A percentile compares a stretch with the other conserved stretches of the same genome.
Conservation (phyloP, 2,113 vertebrate species). For the Notothenia rossii region DNA sequence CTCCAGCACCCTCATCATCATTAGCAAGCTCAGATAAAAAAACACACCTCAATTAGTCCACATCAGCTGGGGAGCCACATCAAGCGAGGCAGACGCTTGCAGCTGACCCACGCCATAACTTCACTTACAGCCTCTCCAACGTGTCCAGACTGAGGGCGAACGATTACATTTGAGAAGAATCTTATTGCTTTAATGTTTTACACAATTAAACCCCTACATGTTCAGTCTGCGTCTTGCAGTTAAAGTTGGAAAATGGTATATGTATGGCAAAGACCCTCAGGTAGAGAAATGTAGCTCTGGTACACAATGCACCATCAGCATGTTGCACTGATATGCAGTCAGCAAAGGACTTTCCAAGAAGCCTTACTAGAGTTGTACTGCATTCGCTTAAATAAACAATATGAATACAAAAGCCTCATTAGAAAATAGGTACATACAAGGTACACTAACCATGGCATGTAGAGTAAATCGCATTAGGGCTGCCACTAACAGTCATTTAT, state of each 20-base stretch:
- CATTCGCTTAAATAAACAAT: not conserved
- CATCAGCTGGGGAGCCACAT: conserved; percentile 61
- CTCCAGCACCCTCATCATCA: conserved; percentile 83
- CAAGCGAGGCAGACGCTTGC: conserved; percentile 53
- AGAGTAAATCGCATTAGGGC: not conserved
- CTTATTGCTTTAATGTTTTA: conserved; percentile 6
- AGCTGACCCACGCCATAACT: conserved; percentile 53
- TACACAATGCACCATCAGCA: conserved; percentile 16
- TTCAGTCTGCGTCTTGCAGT: not conserved
- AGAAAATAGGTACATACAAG: not conserved
- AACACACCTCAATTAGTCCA: conserved; percentile 83
- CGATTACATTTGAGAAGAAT: conserved; percentile 33
- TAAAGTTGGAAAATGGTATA: conserved; percentile 1
- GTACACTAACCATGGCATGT: not conserved
- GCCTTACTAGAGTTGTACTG: not conserved
- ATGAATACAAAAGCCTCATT: not conserved
- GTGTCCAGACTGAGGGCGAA: conserved; percentile 32
- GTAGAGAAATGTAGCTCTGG: not conserved
- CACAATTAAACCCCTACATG: not conserved
- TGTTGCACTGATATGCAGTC: conserved; percentile 7
- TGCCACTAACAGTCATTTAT: not conserved
- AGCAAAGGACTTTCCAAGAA: not conserved
- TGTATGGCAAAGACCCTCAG: not conserved
- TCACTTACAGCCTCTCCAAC: conserved; percentile 29
- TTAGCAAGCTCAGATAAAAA: conserved; percentile 81